Conservation (phyloP, 2,113 vertebrate species). For the Rhea americana region DNA sequence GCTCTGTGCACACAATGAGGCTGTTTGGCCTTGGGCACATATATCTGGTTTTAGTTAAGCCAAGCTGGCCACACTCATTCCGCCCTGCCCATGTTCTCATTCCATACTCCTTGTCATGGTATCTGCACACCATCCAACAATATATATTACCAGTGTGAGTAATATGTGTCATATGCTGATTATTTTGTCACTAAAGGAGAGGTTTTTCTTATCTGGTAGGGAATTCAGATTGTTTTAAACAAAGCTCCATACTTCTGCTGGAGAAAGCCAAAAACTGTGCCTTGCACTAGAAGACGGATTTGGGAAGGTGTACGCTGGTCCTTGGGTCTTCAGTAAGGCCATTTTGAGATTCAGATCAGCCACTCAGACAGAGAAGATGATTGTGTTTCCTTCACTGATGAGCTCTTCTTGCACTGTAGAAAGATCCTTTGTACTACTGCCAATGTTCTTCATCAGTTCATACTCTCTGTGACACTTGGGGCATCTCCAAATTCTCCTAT, state of each 20-base stretch:
- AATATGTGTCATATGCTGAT: constrained; percentile 24
- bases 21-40: constrained; percentile 29
- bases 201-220: constrained; percentile 31
- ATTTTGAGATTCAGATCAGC: background rate
- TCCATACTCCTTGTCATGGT: constrained; percentile 37
- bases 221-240: constrained; percentile 17
- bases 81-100: constrained; percentile 52
- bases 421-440: background rate
- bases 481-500: background rate
- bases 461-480: background rate
- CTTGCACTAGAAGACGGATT: background rate
- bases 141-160: constrained; percentile 28
- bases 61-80: constrained; percentile 55
- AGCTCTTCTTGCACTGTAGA: background rate
- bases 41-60: constrained; percentile 57
- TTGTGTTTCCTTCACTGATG: background rate
- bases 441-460: background rate
- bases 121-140: constrained; percentile 49
- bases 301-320: background rate
- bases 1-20: background rate
- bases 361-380: background rate
- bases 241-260: background rate
- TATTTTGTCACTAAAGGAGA: constrained; percentile 42
- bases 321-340: background rate
- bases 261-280: background rate